Conservation (phyloP, 2,888 invertebrate genomes). For the Epicampocera succincta region DNA sequence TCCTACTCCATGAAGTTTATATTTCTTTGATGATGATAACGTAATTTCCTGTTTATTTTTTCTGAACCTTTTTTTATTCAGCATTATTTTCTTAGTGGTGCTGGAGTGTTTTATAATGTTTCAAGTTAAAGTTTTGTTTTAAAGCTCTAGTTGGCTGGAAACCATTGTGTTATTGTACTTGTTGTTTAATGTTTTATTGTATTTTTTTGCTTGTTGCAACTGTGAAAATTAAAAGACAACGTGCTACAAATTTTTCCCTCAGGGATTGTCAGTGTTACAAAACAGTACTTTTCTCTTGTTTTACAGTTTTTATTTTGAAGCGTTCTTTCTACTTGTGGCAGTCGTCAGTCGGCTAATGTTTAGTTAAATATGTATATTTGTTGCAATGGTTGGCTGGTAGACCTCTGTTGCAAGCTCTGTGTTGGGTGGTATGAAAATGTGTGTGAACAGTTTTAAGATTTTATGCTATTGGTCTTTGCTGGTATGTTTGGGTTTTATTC, state of each 20-base stretch:
- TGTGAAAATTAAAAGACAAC: conserved; percentile 71
- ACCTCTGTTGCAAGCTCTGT: conserved; percentile 57
- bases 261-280: conserved; percentile 67
- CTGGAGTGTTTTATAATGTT: conserved; percentile 76
- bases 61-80: conserved; percentile 33
- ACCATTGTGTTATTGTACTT: conserved; percentile 55
- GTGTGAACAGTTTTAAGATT: background rate
- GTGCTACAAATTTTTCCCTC: conserved; percentile 70
- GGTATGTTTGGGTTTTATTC: conserved; percentile 19
- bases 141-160: conserved; percentile 46
- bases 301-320: conserved; percentile 24
- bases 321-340: conserved; percentile 50
- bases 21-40: conserved; percentile 78
- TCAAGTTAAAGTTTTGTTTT: conserved; percentile 72
- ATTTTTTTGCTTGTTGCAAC: conserved; percentile 59
- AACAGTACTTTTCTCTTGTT: conserved; percentile 31
- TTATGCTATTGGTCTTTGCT: background rate
- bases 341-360: conserved; percentile 64
- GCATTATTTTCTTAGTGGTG: conserved; percentile 62
- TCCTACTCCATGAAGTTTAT: conserved; percentile 46
- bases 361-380: conserved; percentile 62
- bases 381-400: conserved; percentile 41
- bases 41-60: conserved; percentile 77
- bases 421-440: background rate
- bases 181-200: conserved; percentile 45